Evolutionary conservation across 1,140 invertebrate species (phyloP).

Genomic region (Elymnias hypermnestra): DNA sequence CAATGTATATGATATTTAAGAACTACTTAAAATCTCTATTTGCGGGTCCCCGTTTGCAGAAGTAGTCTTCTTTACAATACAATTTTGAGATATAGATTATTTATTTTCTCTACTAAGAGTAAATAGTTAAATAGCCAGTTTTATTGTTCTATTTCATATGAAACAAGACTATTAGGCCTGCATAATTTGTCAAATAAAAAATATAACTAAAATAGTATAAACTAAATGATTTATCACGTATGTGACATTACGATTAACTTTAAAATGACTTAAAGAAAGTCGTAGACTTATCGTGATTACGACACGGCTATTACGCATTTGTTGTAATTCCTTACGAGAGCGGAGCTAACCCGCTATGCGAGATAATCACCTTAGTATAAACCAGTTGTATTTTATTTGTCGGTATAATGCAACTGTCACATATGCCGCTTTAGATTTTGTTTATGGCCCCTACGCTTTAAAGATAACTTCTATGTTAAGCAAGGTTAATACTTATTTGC

Average conservation of each 20-base stretch:
- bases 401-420: slow-evolving; percentile 21
- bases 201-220: background rate
- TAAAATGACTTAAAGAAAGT: slow-evolving; percentile 53
- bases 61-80: too few species aligned
- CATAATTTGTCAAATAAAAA: too few species aligned
- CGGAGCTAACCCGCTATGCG: slow-evolving; percentile 40
- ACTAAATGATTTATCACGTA: too few species aligned
- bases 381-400: slow-evolving; percentile 28
- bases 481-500: background rate
- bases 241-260: too few species aligned
- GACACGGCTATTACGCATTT: slow-evolving; percentile 62
- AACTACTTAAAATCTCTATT: too few species aligned
- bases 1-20: too few species aligned
- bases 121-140: too few species aligned
- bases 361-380: slow-evolving; percentile 41
- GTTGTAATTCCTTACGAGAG: slow-evolving; percentile 59
- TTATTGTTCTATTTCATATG: background rate
- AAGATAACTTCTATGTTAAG: slow-evolving; percentile 13
- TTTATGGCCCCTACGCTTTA: slow-evolving; percentile 12
- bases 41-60: too few species aligned
- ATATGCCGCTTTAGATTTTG: slow-evolving; percentile 17
- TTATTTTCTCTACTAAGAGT: too few species aligned
- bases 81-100: too few species aligned
- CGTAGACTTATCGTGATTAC: slow-evolving; percentile 50
- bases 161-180: background rate